Evolutionary conservation across 2,888 invertebrate genomes (phyloP), one percentile per base, ranked within the genome.

Genomic region (Deroplatys truncata): DNA sequence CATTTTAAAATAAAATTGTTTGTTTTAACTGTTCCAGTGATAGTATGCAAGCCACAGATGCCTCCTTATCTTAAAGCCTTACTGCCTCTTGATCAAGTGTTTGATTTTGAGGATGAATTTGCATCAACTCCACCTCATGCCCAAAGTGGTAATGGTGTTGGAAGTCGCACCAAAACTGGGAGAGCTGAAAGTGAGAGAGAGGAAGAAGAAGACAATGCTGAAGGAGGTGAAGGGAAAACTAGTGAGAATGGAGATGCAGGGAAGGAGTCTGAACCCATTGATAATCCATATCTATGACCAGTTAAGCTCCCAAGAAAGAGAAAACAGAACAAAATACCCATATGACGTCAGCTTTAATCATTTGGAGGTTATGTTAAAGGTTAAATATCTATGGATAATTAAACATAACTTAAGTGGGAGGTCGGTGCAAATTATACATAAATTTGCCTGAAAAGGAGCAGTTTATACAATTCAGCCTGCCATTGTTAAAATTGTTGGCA

Each of bases 1-100:
- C 20, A 25, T 20, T 72, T 20, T 72, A 72, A 72, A 20, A 13
- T 43, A 13, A 43, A 43, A 84, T 89, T 49, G 3, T n/a, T n/a
- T n/a, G n/a, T 25, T 8, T 31, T 90, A 85, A 92, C 31, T 91
- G 92, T 93, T 94, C 89, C 94, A 98, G 98, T 99, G 92, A 98
- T 99, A 92, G 97, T 98, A 3, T 97, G 97, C 92, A 97, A 98
- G 92, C 96, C 98, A 0, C 95, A 96, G 91, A 92, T 94, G 0
- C 97, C 98, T 10, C 96, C 98, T 2, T 98, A 98, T 93, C 93
- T 98, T 84, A 96, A 97, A 90, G 98, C 98, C 7, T 94, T 99
- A 43, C 94, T 98, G 92, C 98, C 98, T 0, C 97, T 97, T 91
- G 99, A 99, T 94, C 98, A 99, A 94, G 97, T 99, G 82, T 98